A percentile compares a stretch with the other conserved stretches of the same genome.
These are phyloP conservation scores for Drosophila aff. DNA, from an alignment of 1,140 invertebrate species.

Conservation along the genomic window DNA sequence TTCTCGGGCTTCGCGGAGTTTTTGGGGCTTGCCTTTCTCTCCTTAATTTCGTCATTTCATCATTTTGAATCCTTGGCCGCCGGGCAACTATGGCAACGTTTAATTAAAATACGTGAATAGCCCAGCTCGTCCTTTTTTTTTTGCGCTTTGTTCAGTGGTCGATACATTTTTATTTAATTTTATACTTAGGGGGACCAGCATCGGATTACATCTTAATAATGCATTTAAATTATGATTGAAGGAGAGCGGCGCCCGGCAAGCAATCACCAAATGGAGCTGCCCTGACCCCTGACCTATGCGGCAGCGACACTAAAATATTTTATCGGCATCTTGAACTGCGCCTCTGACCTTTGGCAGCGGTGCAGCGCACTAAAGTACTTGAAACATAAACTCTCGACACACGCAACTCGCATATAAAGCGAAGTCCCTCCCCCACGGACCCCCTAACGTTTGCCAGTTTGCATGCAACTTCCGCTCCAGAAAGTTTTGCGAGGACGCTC, in stretches of 20 bases:
- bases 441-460: slow-evolving; percentile 41
- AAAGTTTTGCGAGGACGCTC: slow-evolving; percentile 58
- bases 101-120: slow-evolving; percentile 66
- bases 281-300: slow-evolving; percentile 37
- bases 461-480: slow-evolving; percentile 75
- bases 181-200: slow-evolving; percentile 13
- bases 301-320: slow-evolving; percentile 64
- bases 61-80: slow-evolving; percentile 33
- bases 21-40: slow-evolving; percentile 48
- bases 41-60: slow-evolving; percentile 20
- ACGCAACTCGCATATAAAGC: slow-evolving; percentile 35
- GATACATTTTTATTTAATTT: slow-evolving; percentile 28
- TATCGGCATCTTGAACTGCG: slow-evolving; percentile 61
- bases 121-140: not conserved
- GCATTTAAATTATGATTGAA: slow-evolving; percentile 35
- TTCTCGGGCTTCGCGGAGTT: slow-evolving; percentile 58
- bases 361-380: slow-evolving; percentile 29
- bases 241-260: not conserved
- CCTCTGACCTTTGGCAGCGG: slow-evolving; percentile 59
- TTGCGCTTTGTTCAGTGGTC: not conserved
- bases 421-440: not conserved
- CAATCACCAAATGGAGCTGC: slow-evolving; percentile 20
- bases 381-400: slow-evolving; percentile 49
- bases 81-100: slow-evolving; percentile 69
- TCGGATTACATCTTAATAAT: slow-evolving; percentile 35